A percentile compares a stretch with the other conserved stretches of the same genome.
These are phyloP conservation scores for Tetramorium parvispinum DNA, from an alignment of 1,140 invertebrate genomes.

Conservation along the genomic window DNA sequence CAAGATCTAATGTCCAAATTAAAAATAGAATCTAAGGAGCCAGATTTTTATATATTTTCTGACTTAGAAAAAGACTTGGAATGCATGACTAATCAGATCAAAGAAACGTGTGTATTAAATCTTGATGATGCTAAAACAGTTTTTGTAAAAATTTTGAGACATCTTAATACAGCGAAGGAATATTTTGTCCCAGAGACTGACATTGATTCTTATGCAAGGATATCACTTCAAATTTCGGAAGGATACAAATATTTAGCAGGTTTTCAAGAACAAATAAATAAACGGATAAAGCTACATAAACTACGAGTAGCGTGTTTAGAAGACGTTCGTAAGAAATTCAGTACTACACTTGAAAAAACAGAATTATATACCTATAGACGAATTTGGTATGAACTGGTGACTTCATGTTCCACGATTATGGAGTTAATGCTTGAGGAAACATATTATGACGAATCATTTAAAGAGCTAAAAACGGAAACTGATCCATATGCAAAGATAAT, in stretches of 20 bases:
- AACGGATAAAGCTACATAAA: constrained; percentile 10
- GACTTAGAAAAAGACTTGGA: neutral
- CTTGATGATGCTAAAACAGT: neutral
- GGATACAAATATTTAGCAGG: neutral
- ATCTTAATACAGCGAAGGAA: neutral
- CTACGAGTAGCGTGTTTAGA: neutral
- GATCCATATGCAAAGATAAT: neutral
- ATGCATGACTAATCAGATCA: neutral
- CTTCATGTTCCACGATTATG: neutral
- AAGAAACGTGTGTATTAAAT: neutral
- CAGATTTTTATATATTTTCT: neutral
- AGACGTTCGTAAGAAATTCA: neutral
- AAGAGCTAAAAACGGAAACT: neutral
- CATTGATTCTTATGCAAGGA: neutral
- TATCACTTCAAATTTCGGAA: neutral
- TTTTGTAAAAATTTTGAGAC: neutral
- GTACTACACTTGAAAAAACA: no score
- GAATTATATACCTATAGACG: neutral
- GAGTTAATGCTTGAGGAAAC: neutral
- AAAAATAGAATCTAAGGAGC: neutral
- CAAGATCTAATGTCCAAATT: no score
- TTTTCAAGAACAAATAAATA: neutral
- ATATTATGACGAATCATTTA: neutral
- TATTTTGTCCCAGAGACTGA: neutral
- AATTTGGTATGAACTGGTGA: neutral